Evolutionary conservation across 2,888 invertebrate genomes (phyloP).

Genomic region (Heliconius ethilla): DNA sequence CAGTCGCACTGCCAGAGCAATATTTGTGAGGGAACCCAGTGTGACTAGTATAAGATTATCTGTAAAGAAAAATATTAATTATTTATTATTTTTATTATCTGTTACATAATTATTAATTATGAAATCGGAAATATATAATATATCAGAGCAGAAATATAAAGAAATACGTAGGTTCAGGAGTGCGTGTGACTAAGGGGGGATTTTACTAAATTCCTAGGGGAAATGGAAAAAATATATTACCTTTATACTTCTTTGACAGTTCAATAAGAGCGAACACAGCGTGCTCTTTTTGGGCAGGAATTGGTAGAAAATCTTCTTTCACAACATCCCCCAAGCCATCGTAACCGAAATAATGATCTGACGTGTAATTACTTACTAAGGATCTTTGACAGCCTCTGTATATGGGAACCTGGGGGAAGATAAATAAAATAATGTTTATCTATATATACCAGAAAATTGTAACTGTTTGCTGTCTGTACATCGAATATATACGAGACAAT

Average conservation of each 20-base stretch:
- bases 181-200: too few relatives aligned
- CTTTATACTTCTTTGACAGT: conserved; percentile 49
- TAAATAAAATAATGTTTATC: neutral
- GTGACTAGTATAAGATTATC: conserved; percentile 84
- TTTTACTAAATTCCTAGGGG: too few relatives aligned
- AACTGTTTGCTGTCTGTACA: too few relatives aligned
- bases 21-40: conserved; percentile 89
- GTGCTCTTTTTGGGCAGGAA: conserved; percentile 68
- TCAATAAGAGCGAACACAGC: conserved; percentile 81
- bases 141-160: too few relatives aligned
- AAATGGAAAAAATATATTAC: conserved; percentile 35
- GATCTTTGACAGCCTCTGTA: conserved; percentile 80
- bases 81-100: neutral
- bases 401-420: conserved; percentile 81
- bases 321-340: conserved; percentile 72
- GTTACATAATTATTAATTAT: neutral
- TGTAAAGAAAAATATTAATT: conserved; percentile 47
- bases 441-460: too few relatives aligned
- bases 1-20: conserved; percentile 87
- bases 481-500: too few relatives aligned
- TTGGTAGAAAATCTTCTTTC: conserved; percentile 78
- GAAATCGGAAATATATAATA: too few relatives aligned
- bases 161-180: too few relatives aligned
- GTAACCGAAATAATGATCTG: conserved; percentile 73
- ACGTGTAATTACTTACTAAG: conserved; percentile 55